These are phyloP conservation scores for Ochropleura leucogaster DNA, from an alignment of 2,888 invertebrate genomes.

Conservation along the genomic window DNA sequence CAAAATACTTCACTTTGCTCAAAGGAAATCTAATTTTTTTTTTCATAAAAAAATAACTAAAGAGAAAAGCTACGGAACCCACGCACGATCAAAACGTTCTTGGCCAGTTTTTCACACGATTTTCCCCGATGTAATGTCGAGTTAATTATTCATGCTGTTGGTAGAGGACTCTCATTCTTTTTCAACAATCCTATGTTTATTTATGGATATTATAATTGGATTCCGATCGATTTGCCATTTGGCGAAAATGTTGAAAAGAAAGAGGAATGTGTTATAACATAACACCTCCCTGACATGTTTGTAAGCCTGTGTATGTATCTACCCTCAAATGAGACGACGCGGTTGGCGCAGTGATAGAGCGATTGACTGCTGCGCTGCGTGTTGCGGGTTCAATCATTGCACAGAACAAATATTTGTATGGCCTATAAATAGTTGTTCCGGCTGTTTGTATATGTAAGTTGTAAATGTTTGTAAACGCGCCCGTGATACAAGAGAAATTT, in stretches of 20 bases:
- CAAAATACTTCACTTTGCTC: not conserved
- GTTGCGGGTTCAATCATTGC: no score
- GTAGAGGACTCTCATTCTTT: slow-evolving; percentile 63
- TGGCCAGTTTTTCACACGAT: slow-evolving; percentile 67
- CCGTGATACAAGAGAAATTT: no score
- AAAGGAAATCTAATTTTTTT: not conserved
- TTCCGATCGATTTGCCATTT: slow-evolving; percentile 34
- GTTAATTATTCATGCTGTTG: slow-evolving; percentile 70
- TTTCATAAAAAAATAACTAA: not conserved
- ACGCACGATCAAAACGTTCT: not conserved
- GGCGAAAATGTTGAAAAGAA: not conserved
- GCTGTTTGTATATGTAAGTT: no score
- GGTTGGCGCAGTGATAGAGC: no score
- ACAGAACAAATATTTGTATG: no score
- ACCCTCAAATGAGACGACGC: no score
- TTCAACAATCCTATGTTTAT: slow-evolving; percentile 62
- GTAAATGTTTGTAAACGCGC: no score
- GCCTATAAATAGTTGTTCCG: no score
- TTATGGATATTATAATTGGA: slow-evolving; percentile 54
- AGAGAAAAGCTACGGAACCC: slow-evolving; percentile 55
- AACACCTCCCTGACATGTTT: not conserved
- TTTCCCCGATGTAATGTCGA: slow-evolving; percentile 85
- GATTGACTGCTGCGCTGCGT: no score
- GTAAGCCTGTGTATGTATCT: no score
- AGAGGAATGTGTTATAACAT: not conserved